Evolutionary conservation across 2,113 vertebrate species (phyloP).

Genomic region (Oplegnathus fasciatus): DNA sequence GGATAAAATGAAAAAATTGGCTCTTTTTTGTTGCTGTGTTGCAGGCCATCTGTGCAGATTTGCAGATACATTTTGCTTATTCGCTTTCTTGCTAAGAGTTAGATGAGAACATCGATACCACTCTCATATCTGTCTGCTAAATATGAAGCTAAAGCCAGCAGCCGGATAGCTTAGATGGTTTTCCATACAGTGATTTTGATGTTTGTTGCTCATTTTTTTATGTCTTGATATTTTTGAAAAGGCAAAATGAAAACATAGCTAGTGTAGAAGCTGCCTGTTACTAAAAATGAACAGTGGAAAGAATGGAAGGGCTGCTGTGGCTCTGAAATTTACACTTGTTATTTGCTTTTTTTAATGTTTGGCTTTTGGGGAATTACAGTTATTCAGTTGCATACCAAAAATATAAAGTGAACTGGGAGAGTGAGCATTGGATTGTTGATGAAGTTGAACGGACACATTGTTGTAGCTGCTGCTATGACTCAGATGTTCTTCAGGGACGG

Average conservation of each 20-base stretch:
- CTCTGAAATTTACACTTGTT: conserved; percentile 9
- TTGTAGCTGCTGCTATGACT: conserved; percentile 42
- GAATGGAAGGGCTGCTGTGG: not conserved
- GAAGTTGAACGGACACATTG: conserved; percentile 26
- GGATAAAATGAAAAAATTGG: not conserved
- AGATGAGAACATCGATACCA: not conserved
- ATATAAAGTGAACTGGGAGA: conserved; percentile 5
- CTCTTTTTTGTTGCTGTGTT: not conserved
- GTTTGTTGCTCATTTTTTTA: not conserved
- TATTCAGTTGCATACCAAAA: not conserved
- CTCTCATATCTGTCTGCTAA: not conserved
- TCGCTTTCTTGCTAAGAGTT: not conserved
- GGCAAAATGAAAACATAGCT: not conserved
- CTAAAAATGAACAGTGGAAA: not conserved
- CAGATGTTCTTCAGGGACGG: conserved; percentile 32
- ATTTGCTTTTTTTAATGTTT: not conserved
- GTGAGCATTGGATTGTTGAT: conserved; percentile 1
- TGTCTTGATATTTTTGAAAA: not conserved
- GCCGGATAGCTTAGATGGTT: not conserved
- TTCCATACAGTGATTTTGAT: not conserved
- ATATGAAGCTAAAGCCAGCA: not conserved
- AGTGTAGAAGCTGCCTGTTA: not conserved
- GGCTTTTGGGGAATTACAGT: conserved; percentile 20
- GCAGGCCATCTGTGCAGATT: not conserved
- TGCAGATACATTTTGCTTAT: not conserved